Evolutionary conservation across 2,113 vertebrate genomes (phyloP).

Genomic region (Phoenicopterus ruber): DNA sequence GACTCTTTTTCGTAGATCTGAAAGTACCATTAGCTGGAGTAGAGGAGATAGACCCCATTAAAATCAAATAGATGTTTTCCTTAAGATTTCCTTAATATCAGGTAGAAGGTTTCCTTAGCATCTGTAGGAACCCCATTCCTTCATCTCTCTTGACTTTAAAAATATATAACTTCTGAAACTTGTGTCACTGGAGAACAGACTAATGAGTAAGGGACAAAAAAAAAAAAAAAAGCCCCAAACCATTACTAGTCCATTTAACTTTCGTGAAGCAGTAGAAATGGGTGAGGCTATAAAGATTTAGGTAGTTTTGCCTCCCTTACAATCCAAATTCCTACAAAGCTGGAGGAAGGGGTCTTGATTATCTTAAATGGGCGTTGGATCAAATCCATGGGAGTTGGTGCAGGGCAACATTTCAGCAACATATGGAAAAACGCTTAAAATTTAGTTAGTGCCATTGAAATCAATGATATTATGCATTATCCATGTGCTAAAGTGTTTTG

Average conservation of each 20-base stretch:
- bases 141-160: not conserved
- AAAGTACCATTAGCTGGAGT: not conserved
- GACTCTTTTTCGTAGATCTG: not conserved
- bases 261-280: not conserved
- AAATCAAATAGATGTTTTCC: not conserved
- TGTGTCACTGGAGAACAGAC: not conserved
- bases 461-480: not conserved
- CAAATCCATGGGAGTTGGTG: not conserved
- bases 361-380: not conserved
- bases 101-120: not conserved
- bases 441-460: not conserved
- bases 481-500: not conserved
- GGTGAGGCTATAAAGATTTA: not conserved
- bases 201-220: not conserved
- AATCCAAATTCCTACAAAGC: not conserved
- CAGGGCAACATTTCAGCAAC: not conserved
- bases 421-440: not conserved
- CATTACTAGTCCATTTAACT: not conserved
- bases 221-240: too few relatives aligned
- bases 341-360: not conserved
- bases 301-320: not conserved
- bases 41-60: not conserved
- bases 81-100: not conserved
- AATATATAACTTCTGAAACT: not conserved
- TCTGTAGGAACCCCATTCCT: not conserved